phyloP scores from a whole-genome alignment of 2,113 vertebrate genomes.

The Sula dactylatra region DNA sequence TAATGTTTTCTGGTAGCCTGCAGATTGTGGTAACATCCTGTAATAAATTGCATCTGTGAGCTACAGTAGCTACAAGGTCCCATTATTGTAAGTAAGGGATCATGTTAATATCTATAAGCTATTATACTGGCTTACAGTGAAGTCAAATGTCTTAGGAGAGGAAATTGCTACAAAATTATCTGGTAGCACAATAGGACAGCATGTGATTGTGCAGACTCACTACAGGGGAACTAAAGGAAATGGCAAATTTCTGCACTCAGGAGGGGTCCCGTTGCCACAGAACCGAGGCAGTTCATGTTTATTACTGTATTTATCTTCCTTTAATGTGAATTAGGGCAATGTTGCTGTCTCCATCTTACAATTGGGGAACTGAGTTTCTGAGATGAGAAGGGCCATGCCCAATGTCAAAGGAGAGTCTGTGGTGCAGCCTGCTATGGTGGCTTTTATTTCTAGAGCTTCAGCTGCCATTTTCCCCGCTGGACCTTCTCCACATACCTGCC shows the following conservation, averaged over 20 bases:
- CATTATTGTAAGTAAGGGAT: conserved; percentile 66
- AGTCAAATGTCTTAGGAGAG: conserved; percentile 54
- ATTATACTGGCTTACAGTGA: conserved; percentile 54
- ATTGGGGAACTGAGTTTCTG: not conserved
- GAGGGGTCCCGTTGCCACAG: conserved; percentile 21
- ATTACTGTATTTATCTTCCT: conserved; percentile 40
- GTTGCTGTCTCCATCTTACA: not conserved
- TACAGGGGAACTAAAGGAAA: conserved; percentile 34
- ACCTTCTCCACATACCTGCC: not conserved
- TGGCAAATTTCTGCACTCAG: conserved; percentile 48
- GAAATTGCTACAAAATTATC: conserved; percentile 61
- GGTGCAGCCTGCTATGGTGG: not conserved
- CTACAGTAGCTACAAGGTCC: conserved; percentile 48
- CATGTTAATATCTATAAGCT: conserved; percentile 68
- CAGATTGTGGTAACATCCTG: conserved; percentile 55
- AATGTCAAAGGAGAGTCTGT: not conserved
- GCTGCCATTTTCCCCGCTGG: not conserved
- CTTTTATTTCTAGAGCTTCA: not conserved
- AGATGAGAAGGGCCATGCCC: not conserved
- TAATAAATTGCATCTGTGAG: conserved; percentile 65
- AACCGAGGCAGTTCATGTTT: conserved; percentile 5
- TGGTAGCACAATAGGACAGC: conserved; percentile 44
- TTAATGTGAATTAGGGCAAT: not conserved
- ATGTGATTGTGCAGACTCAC: conserved; percentile 28
- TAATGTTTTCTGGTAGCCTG: conserved; percentile 54